Conservation (phyloP, 2,888 invertebrate genomes). For the Esperia sulphurella region DNA sequence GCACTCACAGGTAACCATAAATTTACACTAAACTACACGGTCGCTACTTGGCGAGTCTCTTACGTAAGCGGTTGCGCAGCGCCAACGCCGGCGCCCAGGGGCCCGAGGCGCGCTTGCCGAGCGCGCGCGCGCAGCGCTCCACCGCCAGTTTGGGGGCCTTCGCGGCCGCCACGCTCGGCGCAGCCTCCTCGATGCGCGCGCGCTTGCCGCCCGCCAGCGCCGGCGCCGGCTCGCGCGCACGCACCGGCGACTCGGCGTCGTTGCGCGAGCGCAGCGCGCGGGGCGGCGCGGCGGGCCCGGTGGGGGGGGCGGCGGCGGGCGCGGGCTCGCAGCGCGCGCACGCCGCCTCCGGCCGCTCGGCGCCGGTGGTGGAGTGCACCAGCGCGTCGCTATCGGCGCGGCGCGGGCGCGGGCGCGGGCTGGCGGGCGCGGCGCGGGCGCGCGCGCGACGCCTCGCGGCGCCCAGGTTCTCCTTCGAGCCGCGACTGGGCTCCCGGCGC, state of each 20-base stretch:
- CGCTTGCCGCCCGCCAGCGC: constrained; percentile 28
- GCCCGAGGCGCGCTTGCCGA: constrained; percentile 48
- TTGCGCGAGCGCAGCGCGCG: constrained; percentile 47
- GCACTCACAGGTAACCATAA: constrained; percentile 37
- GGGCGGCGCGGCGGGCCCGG: constrained; percentile 10
- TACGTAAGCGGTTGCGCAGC: constrained; percentile 64
- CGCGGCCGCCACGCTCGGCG: constrained; percentile 23
- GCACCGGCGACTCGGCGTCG: constrained; percentile 25
- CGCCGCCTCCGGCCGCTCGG: not conserved
- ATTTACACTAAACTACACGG: constrained; percentile 16
- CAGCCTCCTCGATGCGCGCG: constrained; percentile 24
- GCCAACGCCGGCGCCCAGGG: constrained; percentile 66
- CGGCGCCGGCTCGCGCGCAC: constrained; percentile 11
- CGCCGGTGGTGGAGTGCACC: constrained; percentile 52
- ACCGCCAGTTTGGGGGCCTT: constrained; percentile 28
- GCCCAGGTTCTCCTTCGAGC: constrained; percentile 71
- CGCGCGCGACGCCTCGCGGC: constrained; percentile 49
- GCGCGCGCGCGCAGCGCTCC: constrained; percentile 37
- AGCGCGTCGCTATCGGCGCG: constrained; percentile 31
- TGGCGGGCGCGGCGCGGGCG: constrained; percentile 37
- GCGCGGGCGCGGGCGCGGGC: constrained; percentile 26
- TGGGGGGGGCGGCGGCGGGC: constrained; percentile 11
- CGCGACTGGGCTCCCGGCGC: constrained; percentile 29
- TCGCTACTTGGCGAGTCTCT: constrained; percentile 61
- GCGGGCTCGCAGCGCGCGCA: constrained; percentile 4